Percentiles rank a stretch among this genome's conserved stretches.
Evolutionary conservation across 2,113 vertebrate species (phyloP).

Genomic region (mouse (Mus musculus)): DNA sequence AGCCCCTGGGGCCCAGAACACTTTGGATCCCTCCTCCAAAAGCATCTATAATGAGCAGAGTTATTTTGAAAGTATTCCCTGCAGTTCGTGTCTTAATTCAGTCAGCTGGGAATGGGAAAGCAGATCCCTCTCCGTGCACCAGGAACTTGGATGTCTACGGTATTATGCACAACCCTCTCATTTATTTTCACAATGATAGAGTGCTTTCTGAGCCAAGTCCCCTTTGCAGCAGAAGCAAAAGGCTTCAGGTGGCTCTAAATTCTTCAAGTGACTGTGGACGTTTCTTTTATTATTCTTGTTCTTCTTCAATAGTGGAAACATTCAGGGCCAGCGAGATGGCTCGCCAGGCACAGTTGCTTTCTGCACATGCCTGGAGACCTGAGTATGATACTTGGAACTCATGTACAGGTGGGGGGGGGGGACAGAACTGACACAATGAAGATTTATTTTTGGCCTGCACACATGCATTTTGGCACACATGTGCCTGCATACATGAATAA

Average conservation of each 20-base stretch:
- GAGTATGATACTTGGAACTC: too few relatives aligned
- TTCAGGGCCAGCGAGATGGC: background rate
- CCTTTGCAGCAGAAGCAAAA: constrained; percentile 14
- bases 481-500: background rate
- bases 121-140: constrained; percentile 69
- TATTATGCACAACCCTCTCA: constrained; percentile 75
- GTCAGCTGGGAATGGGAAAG: constrained; percentile 75
- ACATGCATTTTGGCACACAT: background rate
- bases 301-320: constrained; percentile 51
- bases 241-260: constrained; percentile 59
- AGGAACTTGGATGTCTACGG: constrained; percentile 72
- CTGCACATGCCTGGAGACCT: background rate
- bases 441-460: background rate
- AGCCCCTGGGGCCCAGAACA: constrained; percentile 58
- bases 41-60: constrained; percentile 74
- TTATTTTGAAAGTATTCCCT: constrained; percentile 76
- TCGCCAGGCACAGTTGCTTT: too few relatives aligned
- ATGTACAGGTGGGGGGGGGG: background rate
- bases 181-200: constrained; percentile 76
- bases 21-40: constrained; percentile 66
- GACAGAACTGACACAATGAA: background rate
- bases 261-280: constrained; percentile 38
- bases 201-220: constrained; percentile 72
- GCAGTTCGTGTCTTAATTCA: constrained; percentile 72
- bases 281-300: constrained; percentile 48